Evolutionary conservation across 2,888 invertebrate species (phyloP).

Genomic region (Apodemia hepburni): DNA sequence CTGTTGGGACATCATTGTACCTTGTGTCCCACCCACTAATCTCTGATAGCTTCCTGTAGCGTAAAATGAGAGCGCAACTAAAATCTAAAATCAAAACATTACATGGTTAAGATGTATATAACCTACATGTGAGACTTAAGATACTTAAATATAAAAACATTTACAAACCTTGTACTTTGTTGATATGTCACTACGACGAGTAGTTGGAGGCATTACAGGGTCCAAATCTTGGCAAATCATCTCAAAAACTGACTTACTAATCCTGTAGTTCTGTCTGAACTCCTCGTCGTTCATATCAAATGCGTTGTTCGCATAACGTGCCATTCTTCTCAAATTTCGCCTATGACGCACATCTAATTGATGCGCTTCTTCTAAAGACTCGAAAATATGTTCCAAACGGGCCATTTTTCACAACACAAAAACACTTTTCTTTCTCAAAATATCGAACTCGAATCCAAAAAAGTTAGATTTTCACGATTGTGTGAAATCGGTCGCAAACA

Average conservation of each 20-base stretch:
- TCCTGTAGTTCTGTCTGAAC: slow-evolving; percentile 4
- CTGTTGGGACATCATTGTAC: slow-evolving; percentile 27
- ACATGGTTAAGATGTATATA: background rate
- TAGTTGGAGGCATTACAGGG: background rate
- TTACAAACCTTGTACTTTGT: slow-evolving; percentile 13
- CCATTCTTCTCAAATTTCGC: background rate
- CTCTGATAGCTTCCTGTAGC: slow-evolving; percentile 28
- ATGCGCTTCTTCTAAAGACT: background rate
- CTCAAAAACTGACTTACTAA: background rate
- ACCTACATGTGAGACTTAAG: background rate
- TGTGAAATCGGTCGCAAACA: background rate
- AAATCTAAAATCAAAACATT: background rate
- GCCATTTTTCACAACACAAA: no score
- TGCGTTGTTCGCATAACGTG: background rate
- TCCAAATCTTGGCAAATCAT: background rate
- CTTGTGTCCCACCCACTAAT: slow-evolving; percentile 23
- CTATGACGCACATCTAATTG: background rate
- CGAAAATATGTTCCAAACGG: background rate
- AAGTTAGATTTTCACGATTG: no score
- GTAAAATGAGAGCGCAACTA: slow-evolving; percentile 21
- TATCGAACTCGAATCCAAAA: background rate
- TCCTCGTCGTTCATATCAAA: slow-evolving; percentile 10
- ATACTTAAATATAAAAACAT: background rate
- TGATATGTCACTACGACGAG: slow-evolving; percentile 14
- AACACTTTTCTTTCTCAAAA: no score